phyloP scores from a whole-genome alignment of 2,113 vertebrate genomes.

The Cheirogaleus medius region DNA sequence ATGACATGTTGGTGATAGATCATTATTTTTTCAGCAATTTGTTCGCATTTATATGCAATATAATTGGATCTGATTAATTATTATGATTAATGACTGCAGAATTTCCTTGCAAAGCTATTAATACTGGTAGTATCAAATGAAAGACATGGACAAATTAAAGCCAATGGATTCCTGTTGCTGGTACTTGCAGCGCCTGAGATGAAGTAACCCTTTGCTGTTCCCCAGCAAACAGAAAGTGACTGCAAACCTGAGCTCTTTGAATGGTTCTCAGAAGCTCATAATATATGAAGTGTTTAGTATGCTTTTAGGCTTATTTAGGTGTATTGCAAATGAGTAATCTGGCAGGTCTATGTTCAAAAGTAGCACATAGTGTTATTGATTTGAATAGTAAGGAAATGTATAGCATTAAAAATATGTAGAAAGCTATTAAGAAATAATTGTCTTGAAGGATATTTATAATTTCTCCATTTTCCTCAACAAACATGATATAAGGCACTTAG shows the following conservation, averaged over 20 bases:
- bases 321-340: not conserved
- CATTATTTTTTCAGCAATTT: constrained; percentile 99
- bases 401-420: constrained; percentile 53
- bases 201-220: constrained; percentile 86
- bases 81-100: constrained; percentile 99
- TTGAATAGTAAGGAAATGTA: constrained; percentile 40
- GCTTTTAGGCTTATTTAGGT: constrained; percentile 40
- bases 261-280: not conserved
- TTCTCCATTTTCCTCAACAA: constrained; percentile 72
- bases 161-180: constrained; percentile 87
- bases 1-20: constrained; percentile 99
- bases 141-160: constrained; percentile 94
- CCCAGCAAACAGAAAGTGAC: constrained; percentile 67
- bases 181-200: constrained; percentile 76
- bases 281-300: constrained; percentile 36
- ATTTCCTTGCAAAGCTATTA: constrained; percentile 94
- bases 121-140: constrained; percentile 92
- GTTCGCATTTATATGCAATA: constrained; percentile 99
- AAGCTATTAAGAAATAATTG: constrained; percentile 68
- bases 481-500: constrained; percentile 71
- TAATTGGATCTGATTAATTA: constrained; percentile 99
- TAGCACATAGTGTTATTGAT: constrained; percentile 6
- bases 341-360: not conserved
- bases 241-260: not conserved
- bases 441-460: constrained; percentile 61